Evolutionary conservation across 2,888 invertebrate genomes (phyloP).

Genomic region (Ichneumoninae sp.): DNA sequence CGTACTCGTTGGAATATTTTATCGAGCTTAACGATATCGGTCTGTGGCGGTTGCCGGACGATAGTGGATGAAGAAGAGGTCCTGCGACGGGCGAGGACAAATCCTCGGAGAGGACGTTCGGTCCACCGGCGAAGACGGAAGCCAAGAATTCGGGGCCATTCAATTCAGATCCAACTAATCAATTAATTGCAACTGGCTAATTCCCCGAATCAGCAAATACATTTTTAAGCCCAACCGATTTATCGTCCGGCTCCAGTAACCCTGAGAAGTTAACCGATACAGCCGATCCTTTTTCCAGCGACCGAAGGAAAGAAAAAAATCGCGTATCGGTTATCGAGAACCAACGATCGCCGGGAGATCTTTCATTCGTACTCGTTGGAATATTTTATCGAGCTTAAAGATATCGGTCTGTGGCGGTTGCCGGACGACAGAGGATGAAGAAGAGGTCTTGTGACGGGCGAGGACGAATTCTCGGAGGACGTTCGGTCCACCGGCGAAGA

Average conservation of each 20-base stretch:
- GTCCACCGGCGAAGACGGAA: slow-evolving; percentile 31
- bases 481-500: slow-evolving; percentile 28
- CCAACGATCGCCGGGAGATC: background rate
- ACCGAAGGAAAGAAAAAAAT: too few species aligned
- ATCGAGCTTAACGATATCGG: slow-evolving; percentile 43
- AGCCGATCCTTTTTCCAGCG: background rate
- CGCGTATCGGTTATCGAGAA: background rate
- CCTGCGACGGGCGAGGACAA: slow-evolving; percentile 44
- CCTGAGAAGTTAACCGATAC: too few species aligned
- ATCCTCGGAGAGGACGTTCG: slow-evolving; percentile 46
- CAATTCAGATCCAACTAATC: too few species aligned
- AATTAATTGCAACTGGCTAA: too few species aligned
- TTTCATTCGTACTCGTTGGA: slow-evolving; percentile 61
- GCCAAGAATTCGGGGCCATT: slow-evolving; percentile 45
- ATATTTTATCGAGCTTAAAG: slow-evolving; percentile 39
- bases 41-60: slow-evolving; percentile 40
- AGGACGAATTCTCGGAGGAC: slow-evolving; percentile 50
- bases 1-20: slow-evolving; percentile 59
- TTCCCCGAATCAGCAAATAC: too few species aligned
- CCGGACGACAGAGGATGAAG: slow-evolving; percentile 9
- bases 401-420: slow-evolving; percentile 46
- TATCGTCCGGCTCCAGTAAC: too few species aligned
- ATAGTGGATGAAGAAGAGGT: slow-evolving; percentile 18
- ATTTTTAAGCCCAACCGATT: too few species aligned
- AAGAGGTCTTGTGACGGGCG: slow-evolving; percentile 31